phyloP scores from a whole-genome alignment of 2,888 invertebrate species.

The Dimorphilus gyrociliatus region DNA sequence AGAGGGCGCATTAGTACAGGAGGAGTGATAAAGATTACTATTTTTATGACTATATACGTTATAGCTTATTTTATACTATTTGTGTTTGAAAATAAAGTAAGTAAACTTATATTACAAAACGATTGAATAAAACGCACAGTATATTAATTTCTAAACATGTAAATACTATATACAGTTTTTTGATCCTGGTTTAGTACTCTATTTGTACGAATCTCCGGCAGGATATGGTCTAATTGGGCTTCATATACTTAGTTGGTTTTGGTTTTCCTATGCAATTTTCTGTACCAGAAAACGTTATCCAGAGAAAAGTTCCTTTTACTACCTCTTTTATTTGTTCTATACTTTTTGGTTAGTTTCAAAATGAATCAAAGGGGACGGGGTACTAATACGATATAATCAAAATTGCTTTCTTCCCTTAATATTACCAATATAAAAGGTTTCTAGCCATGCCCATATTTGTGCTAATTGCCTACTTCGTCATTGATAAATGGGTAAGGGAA shows the following conservation, averaged over 20 bases:
- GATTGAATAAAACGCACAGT: too few relatives aligned
- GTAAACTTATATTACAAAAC: too few relatives aligned
- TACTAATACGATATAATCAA: too few relatives aligned
- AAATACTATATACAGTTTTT: too few relatives aligned
- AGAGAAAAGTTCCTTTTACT: constrained; percentile 64
- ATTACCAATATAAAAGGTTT: too few relatives aligned
- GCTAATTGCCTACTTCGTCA: constrained; percentile 54
- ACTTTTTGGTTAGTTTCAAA: constrained; percentile 61
- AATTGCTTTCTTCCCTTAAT: too few relatives aligned
- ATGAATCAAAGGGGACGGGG: too few relatives aligned
- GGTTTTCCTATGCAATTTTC: constrained; percentile 52
- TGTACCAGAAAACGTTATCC: constrained; percentile 68
- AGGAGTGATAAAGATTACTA: constrained; percentile 56
- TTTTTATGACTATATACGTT: constrained; percentile 61
- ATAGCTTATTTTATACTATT: constrained; percentile 58
- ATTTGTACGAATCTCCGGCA: constrained; percentile 74
- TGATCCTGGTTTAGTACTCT: constrained; percentile 75
- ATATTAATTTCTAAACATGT: too few relatives aligned
- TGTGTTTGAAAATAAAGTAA: constrained; percentile 60
- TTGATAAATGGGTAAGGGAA: constrained; percentile 60
- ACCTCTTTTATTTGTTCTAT: constrained; percentile 62
- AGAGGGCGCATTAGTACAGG: constrained; percentile 56
- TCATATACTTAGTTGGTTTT: constrained; percentile 60
- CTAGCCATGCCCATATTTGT: constrained; percentile 60
- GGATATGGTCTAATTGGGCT: constrained; percentile 62